Percentiles rank a stretch among this genome's conserved stretches.
Conservation (phyloP, 1,140 invertebrate species). For the Apis mellifera region DNA sequence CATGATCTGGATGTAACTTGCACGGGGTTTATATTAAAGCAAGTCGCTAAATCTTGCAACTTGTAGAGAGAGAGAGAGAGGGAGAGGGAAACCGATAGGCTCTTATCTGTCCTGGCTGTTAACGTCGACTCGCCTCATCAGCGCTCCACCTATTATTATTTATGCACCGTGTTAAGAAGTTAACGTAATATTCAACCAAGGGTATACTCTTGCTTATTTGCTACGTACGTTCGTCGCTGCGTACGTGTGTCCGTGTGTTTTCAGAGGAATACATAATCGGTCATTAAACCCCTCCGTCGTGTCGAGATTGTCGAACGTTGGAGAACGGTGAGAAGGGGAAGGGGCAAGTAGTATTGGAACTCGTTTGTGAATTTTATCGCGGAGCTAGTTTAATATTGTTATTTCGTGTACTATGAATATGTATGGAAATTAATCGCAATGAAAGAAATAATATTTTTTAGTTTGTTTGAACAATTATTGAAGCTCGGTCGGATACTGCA, state of each 20-base stretch:
- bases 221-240: not conserved
- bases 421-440: no score
- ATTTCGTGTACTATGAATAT: no score
- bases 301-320: not conserved
- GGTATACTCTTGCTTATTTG: not conserved
- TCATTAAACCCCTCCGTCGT: not conserved
- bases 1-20: slow-evolving; percentile 62
- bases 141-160: slow-evolving; percentile 14
- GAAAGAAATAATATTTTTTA: no score
- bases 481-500: no score
- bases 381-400: no score
- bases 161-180: slow-evolving; percentile 30
- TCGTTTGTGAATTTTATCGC: no score
- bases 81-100: slow-evolving; percentile 18
- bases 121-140: slow-evolving; percentile 22
- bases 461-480: no score
- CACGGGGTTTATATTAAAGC: slow-evolving; percentile 57
- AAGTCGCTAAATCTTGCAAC: slow-evolving; percentile 51
- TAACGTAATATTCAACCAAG: not conserved
- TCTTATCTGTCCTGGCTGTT: slow-evolving; percentile 5
- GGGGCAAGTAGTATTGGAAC: no score
- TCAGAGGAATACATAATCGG: not conserved
- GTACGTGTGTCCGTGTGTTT: not conserved
- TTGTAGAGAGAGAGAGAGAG: no score
- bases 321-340: not conserved